Percentiles rank a stretch among this genome's conserved stretches.
These are phyloP conservation scores for Furcula furcula DNA, from an alignment of 2,888 invertebrate genomes.

Conservation along the genomic window DNA sequence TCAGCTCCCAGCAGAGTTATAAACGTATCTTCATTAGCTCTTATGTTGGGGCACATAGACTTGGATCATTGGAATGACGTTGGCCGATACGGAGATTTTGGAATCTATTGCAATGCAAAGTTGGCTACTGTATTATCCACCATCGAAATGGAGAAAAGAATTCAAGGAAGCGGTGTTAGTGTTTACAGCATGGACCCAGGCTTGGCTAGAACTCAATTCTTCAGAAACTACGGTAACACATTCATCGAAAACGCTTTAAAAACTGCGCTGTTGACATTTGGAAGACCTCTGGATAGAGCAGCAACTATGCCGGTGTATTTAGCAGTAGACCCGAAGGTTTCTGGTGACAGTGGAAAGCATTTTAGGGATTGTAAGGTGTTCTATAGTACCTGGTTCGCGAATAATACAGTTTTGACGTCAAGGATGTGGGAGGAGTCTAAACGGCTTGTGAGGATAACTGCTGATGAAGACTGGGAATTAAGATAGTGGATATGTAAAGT, in stretches of 20 bases:
- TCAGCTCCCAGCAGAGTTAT: conserved; percentile 60
- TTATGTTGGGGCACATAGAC: conserved; percentile 86
- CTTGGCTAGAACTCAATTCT: conserved; percentile 88
- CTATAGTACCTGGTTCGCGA: conserved; percentile 65
- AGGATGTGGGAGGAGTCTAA: conserved; percentile 55
- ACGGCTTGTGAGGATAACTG: conserved; percentile 42
- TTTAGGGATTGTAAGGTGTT: conserved; percentile 57
- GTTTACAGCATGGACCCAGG: conserved; percentile 93
- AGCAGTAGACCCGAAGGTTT: conserved; percentile 46
- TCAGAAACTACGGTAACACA: conserved; percentile 74
- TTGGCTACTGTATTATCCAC: conserved; percentile 52
- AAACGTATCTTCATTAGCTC: conserved; percentile 75
- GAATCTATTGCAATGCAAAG: conserved; percentile 76
- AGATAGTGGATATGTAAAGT: background rate
- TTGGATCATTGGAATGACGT: conserved; percentile 87
- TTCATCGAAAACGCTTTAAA: conserved; percentile 36
- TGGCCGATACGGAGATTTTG: conserved; percentile 81
- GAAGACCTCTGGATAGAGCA: conserved; percentile 42
- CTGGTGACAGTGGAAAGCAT: conserved; percentile 52
- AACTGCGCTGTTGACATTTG: conserved; percentile 37
- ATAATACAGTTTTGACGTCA: conserved; percentile 41
- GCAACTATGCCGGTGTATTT: conserved; percentile 58
- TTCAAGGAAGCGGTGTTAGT: conserved; percentile 80
- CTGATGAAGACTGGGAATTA: conserved; percentile 56
- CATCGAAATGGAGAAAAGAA: conserved; percentile 76